Conservation (phyloP, 2,113 vertebrate genomes). For the Opisthocomus hoazin region DNA sequence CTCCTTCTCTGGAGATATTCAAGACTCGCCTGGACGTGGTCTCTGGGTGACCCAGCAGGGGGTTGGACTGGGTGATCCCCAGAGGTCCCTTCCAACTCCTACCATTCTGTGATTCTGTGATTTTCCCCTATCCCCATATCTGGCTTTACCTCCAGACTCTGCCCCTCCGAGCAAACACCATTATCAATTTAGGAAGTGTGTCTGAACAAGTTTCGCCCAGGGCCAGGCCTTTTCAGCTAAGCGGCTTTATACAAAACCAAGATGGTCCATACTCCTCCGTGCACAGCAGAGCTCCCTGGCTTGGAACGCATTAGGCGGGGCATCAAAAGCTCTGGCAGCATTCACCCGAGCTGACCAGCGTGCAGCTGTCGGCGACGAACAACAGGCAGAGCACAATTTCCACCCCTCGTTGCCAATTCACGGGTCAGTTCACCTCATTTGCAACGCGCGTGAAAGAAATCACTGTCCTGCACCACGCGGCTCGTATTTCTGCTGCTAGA, state of each 20-base stretch:
- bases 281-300: neutral
- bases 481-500: neutral
- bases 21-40: too few species aligned
- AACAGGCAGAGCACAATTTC: conserved; percentile 13
- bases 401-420: neutral
- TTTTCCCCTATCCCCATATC: neutral
- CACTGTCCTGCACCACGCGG: neutral
- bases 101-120: too few species aligned
- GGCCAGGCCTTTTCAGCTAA: neutral
- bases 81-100: too few species aligned
- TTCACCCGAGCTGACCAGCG: neutral
- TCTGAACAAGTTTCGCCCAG: neutral
- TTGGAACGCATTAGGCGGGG: neutral
- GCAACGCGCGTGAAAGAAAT: neutral
- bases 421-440: neutral
- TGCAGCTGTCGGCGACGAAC: conserved; percentile 42
- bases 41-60: too few species aligned
- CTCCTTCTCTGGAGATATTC: too few species aligned
- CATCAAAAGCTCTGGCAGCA: conserved; percentile 3
- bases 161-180: rapidly evolving
- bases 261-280: neutral
- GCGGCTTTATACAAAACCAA: neutral
- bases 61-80: too few species aligned
- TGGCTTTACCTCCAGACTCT: neutral
- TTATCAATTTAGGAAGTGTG: neutral